A percentile compares a stretch with the other conserved stretches of the same genome.
These are phyloP conservation scores for Drosophila niveifrons DNA, from an alignment of 2,888 invertebrate genomes.

Conservation along the genomic window DNA sequence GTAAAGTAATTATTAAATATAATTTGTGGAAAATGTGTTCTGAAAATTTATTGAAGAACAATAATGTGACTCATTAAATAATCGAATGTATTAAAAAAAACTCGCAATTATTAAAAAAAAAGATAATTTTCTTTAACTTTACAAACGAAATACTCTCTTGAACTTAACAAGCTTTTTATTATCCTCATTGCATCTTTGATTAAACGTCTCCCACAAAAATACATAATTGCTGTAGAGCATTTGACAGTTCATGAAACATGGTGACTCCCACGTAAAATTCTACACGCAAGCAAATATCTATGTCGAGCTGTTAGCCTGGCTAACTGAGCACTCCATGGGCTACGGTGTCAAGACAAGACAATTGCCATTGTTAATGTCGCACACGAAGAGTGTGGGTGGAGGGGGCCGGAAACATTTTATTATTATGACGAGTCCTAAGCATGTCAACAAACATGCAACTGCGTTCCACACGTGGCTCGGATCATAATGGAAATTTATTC, in stretches of 20 bases:
- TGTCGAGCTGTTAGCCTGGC: constrained; percentile 26
- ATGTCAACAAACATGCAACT: constrained; percentile 73
- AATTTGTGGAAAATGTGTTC: too few species aligned
- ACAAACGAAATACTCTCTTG: too few species aligned
- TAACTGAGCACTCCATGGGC: constrained; percentile 21
- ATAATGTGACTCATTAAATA: too few species aligned
- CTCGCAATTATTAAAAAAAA: too few species aligned
- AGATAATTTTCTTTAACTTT: too few species aligned
- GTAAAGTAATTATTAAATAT: too few species aligned
- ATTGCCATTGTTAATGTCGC: constrained; percentile 65
- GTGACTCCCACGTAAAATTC: constrained; percentile 1
- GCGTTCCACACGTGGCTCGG: constrained; percentile 48
- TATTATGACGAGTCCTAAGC: constrained; percentile 65
- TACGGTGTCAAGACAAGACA: constrained; percentile 68
- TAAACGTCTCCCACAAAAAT: background rate
- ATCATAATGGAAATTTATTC: constrained; percentile 62
- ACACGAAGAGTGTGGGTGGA: background rate
- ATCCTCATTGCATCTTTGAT: background rate
- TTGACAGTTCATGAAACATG: background rate
- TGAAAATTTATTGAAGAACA: too few species aligned
- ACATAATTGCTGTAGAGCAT: constrained; percentile 5
- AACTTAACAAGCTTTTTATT: too few species aligned
- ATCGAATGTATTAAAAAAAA: too few species aligned
- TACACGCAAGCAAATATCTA: constrained; percentile 29
- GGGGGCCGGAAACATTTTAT: constrained; percentile 56